A percentile compares a stretch with the other conserved stretches of the same genome.
These are phyloP conservation scores for Heteropelma amictum DNA, from an alignment of 2,888 invertebrate species.

Conservation along the genomic window DNA sequence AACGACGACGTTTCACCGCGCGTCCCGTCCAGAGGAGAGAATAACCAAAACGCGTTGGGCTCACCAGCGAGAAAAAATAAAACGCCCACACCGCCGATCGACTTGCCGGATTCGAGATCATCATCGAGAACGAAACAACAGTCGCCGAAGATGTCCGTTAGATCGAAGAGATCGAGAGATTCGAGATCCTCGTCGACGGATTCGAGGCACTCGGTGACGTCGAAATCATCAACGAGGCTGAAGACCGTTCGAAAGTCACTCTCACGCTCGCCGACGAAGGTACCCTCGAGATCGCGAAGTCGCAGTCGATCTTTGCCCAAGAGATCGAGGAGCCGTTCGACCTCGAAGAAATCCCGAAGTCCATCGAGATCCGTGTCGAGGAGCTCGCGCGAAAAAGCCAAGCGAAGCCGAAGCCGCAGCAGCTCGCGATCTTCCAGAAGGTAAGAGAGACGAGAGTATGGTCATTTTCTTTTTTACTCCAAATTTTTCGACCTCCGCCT, in stretches of 20 bases:
- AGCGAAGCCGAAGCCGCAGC: slow-evolving; percentile 67
- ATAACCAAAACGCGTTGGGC: slow-evolving; percentile 59
- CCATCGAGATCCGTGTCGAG: slow-evolving; percentile 68
- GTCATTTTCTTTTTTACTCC: neutral
- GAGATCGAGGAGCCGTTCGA: slow-evolving; percentile 68
- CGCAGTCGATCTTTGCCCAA: slow-evolving; percentile 58
- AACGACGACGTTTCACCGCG: slow-evolving; percentile 45
- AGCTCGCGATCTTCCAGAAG: slow-evolving; percentile 73
- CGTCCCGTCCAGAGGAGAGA: slow-evolving; percentile 59
- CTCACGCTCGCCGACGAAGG: slow-evolving; percentile 66
- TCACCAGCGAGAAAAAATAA: slow-evolving; percentile 60
- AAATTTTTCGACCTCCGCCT: too few relatives aligned
- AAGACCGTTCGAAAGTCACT: slow-evolving; percentile 61
- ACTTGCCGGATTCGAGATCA: slow-evolving; percentile 52
- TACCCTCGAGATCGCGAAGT: slow-evolving; percentile 60
- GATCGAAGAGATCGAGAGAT: slow-evolving; percentile 58
- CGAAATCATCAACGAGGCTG: slow-evolving; percentile 54
- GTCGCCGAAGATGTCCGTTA: slow-evolving; percentile 53
- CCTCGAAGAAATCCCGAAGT: slow-evolving; percentile 64
- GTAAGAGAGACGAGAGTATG: slow-evolving; percentile 51
- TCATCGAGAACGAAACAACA: slow-evolving; percentile 56
- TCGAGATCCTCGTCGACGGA: slow-evolving; percentile 68
- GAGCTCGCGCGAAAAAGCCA: slow-evolving; percentile 64
- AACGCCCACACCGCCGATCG: slow-evolving; percentile 59
- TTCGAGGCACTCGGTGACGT: slow-evolving; percentile 63